Evolutionary conservation across 2,888 invertebrate genomes (phyloP), one percentile per base, ranked within the genome.

Genomic region (Odontocolon sp.): DNA sequence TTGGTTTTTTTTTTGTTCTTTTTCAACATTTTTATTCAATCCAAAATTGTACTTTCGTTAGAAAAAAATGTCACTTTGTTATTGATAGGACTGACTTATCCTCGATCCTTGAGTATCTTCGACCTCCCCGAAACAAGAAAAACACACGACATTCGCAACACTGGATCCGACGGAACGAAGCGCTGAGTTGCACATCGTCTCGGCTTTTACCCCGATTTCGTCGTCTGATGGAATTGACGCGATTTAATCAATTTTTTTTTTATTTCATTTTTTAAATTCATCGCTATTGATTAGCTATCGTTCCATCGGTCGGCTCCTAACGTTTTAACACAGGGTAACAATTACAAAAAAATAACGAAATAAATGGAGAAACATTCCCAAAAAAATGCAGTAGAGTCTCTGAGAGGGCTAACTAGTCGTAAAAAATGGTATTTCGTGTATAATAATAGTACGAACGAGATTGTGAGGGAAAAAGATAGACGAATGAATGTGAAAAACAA

Each of bases 281-380:
- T 56, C 42, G 18, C 21, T 18, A 50, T 76, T 57, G 71, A 66
- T 11, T 57, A 45, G 69, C 80, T 82, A 81, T 83, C 79, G 57
- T 82, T 81, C 80, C 79, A 54, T 79, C 81, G 77, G 76, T 83
- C 83, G 84, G 83, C 63, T 68, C 56, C 61, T 57, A 68, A 77
- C 68, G 68, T 77, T 79, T 81, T 78, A 76, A 89, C 88, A 89
- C 90, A 90, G 90, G 90, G 90, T 90, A 89, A 85, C 77, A 82
- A 80, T 79, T 64, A 81, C 78, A 84, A 82, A 81, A 74, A 80
- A 81, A 57, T 70, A 14, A 57, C 73, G 52, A 42, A 56, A 59
- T 76, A 76, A 81, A 68, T 26, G 11, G 75, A 67, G 23, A 63
- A 83, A 85, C 86, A 87, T 86, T 87, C 87, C 84, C 84, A 82